Percentiles rank a stretch among this genome's conserved stretches.
phyloP scores from a whole-genome alignment of 1,140 invertebrate genomes.

The Eufriesea mexicana region DNA sequence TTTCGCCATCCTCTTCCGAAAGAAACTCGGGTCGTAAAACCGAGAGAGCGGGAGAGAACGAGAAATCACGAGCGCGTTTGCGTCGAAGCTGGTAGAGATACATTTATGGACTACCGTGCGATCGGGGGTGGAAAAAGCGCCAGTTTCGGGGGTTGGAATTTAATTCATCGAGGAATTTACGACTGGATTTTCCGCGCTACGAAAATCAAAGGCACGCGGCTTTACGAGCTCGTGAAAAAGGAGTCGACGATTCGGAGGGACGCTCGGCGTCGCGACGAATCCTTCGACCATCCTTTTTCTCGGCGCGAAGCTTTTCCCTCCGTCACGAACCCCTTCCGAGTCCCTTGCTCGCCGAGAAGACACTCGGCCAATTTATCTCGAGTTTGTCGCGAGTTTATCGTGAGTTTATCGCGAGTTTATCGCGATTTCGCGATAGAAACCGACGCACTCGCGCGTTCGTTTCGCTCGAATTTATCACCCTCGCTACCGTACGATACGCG shows the following conservation, averaged over 20 bases:
- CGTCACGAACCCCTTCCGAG: too few species aligned
- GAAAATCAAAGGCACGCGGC: constrained; percentile 17
- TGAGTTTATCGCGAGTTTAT: too few species aligned
- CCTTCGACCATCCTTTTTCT: background rate
- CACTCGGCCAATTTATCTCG: too few species aligned
- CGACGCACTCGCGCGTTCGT: too few species aligned
- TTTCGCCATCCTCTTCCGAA: background rate
- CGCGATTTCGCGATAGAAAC: too few species aligned
- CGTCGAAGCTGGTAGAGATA: background rate
- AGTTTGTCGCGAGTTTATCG: too few species aligned
- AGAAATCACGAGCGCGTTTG: background rate
- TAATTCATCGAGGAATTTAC: background rate
- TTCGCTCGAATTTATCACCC: too few species aligned
- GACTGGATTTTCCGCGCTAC: background rate
- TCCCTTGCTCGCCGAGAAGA: too few species aligned
- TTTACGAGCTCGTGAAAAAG: constrained; percentile 23
- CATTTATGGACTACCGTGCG: background rate
- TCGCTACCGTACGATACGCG: too few species aligned
- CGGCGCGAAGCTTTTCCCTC: background rate
- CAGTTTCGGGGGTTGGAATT: background rate
- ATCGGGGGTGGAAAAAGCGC: background rate
- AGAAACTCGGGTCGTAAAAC: background rate
- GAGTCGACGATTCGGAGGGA: constrained; percentile 19
- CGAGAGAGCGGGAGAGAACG: background rate
- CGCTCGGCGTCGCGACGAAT: background rate